Evolutionary conservation across 2,113 vertebrate species (phyloP).

Genomic region (Cryptomyrus ogoouensis): DNA sequence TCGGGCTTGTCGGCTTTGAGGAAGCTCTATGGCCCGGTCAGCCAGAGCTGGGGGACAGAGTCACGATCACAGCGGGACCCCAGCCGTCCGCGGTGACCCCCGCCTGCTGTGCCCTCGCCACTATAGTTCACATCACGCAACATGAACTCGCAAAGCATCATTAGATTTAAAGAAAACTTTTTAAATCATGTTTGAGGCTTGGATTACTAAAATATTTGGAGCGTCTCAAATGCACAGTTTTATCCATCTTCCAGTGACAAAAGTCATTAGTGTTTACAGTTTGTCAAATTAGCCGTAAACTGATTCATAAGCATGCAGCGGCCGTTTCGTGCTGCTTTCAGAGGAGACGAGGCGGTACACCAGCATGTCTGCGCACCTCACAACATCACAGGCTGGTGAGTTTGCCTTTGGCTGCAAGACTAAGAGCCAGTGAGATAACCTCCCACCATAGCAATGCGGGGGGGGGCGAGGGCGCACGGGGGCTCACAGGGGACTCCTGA

Average conservation of each 20-base stretch:
- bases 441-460: neutral
- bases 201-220: neutral
- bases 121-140: neutral
- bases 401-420: neutral
- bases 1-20: neutral
- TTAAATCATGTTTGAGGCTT: neutral
- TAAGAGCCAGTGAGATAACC: neutral
- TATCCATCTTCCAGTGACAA: neutral
- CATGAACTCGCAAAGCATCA: neutral
- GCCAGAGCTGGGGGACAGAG: neutral
- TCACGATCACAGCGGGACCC: neutral
- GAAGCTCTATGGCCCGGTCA: neutral
- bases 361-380: neutral
- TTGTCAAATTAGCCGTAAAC: neutral
- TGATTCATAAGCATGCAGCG: neutral
- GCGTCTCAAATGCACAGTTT: neutral
- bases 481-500: neutral
- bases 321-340: neutral
- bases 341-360: neutral
- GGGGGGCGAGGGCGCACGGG: neutral
- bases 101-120: neutral
- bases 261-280: constrained; percentile 1
- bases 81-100: neutral
- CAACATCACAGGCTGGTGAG: neutral
- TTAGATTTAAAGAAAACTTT: neutral